Conservation (phyloP, 1,140 invertebrate species). For the Dinoponera quadriceps region DNA sequence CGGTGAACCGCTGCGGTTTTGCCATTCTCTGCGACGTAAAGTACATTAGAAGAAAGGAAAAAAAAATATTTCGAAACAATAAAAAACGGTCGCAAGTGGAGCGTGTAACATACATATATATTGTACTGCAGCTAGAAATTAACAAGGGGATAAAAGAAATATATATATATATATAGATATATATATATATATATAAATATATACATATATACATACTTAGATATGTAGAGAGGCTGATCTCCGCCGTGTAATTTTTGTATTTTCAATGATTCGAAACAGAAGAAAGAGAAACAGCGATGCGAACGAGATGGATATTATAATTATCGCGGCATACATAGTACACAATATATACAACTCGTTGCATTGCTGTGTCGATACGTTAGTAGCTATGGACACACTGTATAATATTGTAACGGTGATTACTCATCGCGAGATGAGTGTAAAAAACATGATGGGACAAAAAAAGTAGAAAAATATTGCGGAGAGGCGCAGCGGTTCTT, state of each 20-base stretch:
- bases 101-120: slow-evolving; percentile 52
- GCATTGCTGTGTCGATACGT: slow-evolving; percentile 24
- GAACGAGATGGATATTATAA: slow-evolving; percentile 35
- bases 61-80: slow-evolving; percentile 40
- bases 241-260: slow-evolving; percentile 74
- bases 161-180: slow-evolving; percentile 40
- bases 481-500: slow-evolving; percentile 31
- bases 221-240: slow-evolving; percentile 70
- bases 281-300: not conserved
- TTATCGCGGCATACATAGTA: slow-evolving; percentile 53
- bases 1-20: slow-evolving; percentile 27
- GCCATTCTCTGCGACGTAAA: not conserved
- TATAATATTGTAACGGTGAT: slow-evolving; percentile 59
- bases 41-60: not conserved
- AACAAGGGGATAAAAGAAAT: slow-evolving; percentile 17
- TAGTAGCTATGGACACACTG: slow-evolving; percentile 37
- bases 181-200: slow-evolving; percentile 33
- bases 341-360: slow-evolving; percentile 59
- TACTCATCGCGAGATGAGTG: not conserved
- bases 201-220: slow-evolving; percentile 42
- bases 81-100: not conserved
- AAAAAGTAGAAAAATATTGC: not conserved
- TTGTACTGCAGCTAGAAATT: slow-evolving; percentile 14
- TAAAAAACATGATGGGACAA: too few species aligned
- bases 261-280: slow-evolving; percentile 25